These are phyloP conservation scores for Leptinotarsa undecemlineata DNA, from an alignment of 1,140 invertebrate genomes.

Conservation along the genomic window DNA sequence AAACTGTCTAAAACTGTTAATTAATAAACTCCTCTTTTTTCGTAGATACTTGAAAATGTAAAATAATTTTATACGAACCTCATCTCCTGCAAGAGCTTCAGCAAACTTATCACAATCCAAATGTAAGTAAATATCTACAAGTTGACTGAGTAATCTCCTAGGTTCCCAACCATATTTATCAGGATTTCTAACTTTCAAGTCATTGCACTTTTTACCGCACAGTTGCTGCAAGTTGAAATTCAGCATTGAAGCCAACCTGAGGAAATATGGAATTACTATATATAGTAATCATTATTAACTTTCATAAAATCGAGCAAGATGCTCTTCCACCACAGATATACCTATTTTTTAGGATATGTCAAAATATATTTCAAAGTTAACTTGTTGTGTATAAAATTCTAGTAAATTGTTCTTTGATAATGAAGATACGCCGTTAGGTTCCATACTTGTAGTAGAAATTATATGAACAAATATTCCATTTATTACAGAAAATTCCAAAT, in stretches of 20 bases:
- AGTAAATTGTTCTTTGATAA: too few relatives aligned
- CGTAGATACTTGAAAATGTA: background rate
- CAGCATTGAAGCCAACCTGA: constrained; percentile 88
- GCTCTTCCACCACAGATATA: too few relatives aligned
- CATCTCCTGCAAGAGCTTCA: constrained; percentile 85
- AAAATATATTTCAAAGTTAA: too few relatives aligned
- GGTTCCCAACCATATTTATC: constrained; percentile 98
- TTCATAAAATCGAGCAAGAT: too few relatives aligned
- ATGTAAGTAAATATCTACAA: constrained; percentile 96
- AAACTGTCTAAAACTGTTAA: background rate
- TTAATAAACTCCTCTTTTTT: background rate
- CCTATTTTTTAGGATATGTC: too few relatives aligned
- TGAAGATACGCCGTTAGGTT: too few relatives aligned
- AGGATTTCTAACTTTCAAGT: constrained; percentile 93
- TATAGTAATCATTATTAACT: too few relatives aligned
- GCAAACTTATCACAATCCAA: constrained; percentile 91
- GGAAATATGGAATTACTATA: too few relatives aligned
- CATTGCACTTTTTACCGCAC: constrained; percentile 96
- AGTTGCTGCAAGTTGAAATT: constrained; percentile 97
- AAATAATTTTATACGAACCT: constrained; percentile 61
- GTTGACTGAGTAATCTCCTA: constrained; percentile 81
- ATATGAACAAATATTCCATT: too few relatives aligned
- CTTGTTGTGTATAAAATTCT: too few relatives aligned
- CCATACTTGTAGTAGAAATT: too few relatives aligned
- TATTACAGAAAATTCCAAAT: too few relatives aligned